Evolutionary conservation across 2,888 invertebrate genomes (phyloP).

Genomic region (Drosophila longiperda): DNA sequence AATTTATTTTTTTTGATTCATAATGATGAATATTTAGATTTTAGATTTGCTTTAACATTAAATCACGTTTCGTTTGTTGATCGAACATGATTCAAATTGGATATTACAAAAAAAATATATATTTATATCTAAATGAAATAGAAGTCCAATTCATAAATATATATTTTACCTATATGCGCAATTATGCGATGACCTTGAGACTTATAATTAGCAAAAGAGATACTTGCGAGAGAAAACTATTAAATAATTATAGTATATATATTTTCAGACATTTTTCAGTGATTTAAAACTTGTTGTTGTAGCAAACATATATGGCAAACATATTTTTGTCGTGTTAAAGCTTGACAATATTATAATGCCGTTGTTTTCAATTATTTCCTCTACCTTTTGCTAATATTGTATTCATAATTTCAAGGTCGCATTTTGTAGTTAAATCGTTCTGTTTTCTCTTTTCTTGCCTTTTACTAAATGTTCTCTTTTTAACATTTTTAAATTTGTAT

Average conservation of each 20-base stretch:
- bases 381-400: background rate
- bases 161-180: conserved; percentile 7
- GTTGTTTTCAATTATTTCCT: background rate
- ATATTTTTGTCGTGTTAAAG: background rate
- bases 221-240: conserved; percentile 7
- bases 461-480: background rate
- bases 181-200: conserved; percentile 34
- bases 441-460: background rate
- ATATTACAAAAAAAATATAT: background rate
- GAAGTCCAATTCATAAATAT: background rate
- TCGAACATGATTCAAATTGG: conserved; percentile 11
- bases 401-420: background rate
- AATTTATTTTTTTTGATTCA: background rate
- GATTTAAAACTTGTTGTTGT: background rate
- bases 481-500: background rate
- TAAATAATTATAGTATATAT: background rate
- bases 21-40: background rate
- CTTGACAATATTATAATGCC: background rate
- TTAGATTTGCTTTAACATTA: conserved; percentile 31
- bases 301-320: background rate
- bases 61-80: conserved; percentile 48
- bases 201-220: conserved; percentile 24
- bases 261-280: conserved; percentile 2
- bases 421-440: background rate
- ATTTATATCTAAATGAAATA: background rate